Evolutionary conservation across 1,140 invertebrate species (phyloP), one percentile per base, ranked within the genome.

Genomic region (Drosophila melanica): DNA sequence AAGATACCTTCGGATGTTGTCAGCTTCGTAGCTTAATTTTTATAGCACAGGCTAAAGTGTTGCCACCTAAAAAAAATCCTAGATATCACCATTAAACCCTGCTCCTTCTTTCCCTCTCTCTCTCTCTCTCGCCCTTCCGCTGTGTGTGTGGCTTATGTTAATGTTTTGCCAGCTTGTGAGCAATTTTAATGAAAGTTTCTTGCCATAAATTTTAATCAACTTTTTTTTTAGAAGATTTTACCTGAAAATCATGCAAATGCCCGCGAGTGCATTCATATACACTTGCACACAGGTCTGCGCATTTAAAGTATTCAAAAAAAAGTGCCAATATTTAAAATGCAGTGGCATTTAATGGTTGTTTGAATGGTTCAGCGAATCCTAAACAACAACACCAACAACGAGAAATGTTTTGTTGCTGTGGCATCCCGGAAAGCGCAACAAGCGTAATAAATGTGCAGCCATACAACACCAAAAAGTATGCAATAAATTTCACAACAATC

Each of bases 401-500:
- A 7, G 14, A 69, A 45, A 57, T 48, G 20, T 53, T 41, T 9
- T 42, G 59, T 45, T 51, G 57, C 53, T 57, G 44, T 55, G 60
- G 47, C 63, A 62, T 50, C 57, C 47, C 63, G 68, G 62, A 72
- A 77, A 76, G 81, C 77, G 82, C 82, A 87, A 87, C 82, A 87
- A 87, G 82, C 84, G 84, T 89, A 89, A 87, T 87, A 87, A 87
- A 87, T 87, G 80, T 89, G 75, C 82, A 68, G 72, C 70, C 53
- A 68, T 81, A 77, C 70, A 67, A 50, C 63, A 74, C 87, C 79
- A 77, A 82, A 86, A 87, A 90, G 86, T 82, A 80, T 82, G 86
- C 81, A 90, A 90, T 90, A 90, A 90, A 90, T 90, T 90, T 90
- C 74, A 69, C 79, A 90, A 90, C 86, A 87, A 90, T 90, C 82